Evolutionary conservation across 2,797 vertebrate genomes (phyloP).

Genomic region (Acomys russatus): DNA sequence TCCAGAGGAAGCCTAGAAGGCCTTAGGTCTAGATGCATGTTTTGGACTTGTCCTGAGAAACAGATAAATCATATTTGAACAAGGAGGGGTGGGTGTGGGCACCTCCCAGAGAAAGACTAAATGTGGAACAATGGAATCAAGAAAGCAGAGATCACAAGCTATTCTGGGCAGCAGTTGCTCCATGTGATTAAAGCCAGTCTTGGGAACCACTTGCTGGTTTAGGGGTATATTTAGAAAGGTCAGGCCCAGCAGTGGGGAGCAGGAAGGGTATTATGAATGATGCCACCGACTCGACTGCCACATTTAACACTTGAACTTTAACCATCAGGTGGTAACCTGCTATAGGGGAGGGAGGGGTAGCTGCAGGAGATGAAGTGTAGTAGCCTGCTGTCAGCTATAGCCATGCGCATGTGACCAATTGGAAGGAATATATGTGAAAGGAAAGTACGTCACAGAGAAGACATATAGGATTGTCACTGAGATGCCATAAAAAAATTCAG

Average conservation of each 20-base stretch:
- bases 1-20: background rate
- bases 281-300: background rate
- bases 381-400: background rate
- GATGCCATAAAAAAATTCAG: background rate
- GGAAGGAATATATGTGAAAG: background rate
- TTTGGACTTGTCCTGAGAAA: conserved; percentile 27
- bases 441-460: background rate
- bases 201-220: background rate
- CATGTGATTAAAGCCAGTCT: background rate
- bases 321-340: background rate
- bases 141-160: background rate
- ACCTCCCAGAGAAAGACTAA: conserved; percentile 22
- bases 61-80: conserved; percentile 36
- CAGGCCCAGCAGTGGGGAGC: background rate
- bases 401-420: background rate
- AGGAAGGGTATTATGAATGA: background rate
- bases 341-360: background rate
- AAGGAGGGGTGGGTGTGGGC: background rate
- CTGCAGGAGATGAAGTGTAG: background rate
- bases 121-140: conserved; percentile 32
- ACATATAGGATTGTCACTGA: background rate
- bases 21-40: background rate
- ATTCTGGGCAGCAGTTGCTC: background rate
- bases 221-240: background rate
- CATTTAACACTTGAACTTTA: conserved; percentile 32